Evolutionary conservation across 2,113 vertebrate species (phyloP), one percentile per base, ranked within the genome.

Genomic region (Phrynosoma platyrhinos): DNA sequence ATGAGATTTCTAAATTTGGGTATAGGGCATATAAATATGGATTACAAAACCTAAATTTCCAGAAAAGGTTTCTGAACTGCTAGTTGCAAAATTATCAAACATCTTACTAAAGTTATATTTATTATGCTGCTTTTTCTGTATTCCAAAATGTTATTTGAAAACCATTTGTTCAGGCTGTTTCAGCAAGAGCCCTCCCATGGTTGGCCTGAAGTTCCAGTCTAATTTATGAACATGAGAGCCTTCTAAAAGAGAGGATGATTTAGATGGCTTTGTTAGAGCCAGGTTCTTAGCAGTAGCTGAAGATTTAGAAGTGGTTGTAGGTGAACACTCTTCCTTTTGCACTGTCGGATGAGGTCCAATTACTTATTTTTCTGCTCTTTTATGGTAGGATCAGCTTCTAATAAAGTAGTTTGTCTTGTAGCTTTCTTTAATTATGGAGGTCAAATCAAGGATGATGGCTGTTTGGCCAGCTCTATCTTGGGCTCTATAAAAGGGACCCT

Each of bases 101-200:
- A n/a, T 76, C n/a, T 68, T 20, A 86, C 78, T n/a, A 68, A 42
- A 86, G 21, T 69, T 79, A n/a, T 36, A 86, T 52, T 68, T 47
- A 12, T 23, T 25, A 40, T 12, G 7, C 23, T 25, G 14, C 52
- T 69, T 69, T 53, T 10, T 27, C 40, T 53, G 42, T 68, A 71
- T 69, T 36, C 42, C 77, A 78, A 53, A 71, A 20, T 55, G 14
- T 53, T 69, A 27, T 87, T 36, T 25, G 52, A 80, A 71, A 72
- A 14, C n/a, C 2, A 21, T 80, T 40, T 32, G 20, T 83, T 72
- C 52, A 30, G 25, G 47, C 13, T 32, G 7, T 32, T 55, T 21
- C 32, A 20, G 64, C 25, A 55, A 71, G 9, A 30, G 64, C 30
- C n/a, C 14, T 52, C 25, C 5, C 3, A 53, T 52, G 30, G 21